These are phyloP conservation scores for Arizona elegans DNA, from an alignment of 2,113 vertebrate genomes.

Conservation along the genomic window DNA sequence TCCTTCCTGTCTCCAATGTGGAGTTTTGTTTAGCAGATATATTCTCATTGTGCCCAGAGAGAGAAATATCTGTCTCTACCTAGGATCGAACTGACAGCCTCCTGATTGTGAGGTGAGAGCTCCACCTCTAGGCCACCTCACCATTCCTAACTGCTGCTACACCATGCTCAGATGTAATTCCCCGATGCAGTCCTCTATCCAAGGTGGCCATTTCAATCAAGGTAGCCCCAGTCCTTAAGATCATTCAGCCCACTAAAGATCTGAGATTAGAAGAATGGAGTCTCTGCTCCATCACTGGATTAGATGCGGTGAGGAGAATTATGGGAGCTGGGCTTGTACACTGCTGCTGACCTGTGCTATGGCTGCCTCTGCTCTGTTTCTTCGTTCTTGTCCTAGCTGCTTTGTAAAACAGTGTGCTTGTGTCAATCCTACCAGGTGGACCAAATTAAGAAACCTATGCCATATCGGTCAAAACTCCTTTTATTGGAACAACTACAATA, in stretches of 20 bases:
- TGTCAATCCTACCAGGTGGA: neutral
- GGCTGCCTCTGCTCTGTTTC: neutral
- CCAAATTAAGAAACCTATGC: neutral
- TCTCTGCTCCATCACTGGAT: neutral
- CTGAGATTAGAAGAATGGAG: neutral
- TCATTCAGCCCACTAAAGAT: neutral
- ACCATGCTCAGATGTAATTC: neutral
- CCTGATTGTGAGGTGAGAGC: too few relatives aligned
- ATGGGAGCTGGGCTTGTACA: neutral
- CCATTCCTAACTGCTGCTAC: neutral
- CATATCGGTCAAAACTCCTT: neutral
- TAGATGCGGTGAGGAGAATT: neutral
- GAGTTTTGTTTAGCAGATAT: too few relatives aligned
- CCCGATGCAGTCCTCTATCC: neutral
- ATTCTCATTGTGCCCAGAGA: too few relatives aligned
- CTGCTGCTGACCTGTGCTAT: neutral
- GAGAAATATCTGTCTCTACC: too few relatives aligned
- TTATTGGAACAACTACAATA: neutral
- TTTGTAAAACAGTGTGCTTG: neutral
- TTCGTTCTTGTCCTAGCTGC: neutral
- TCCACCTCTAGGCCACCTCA: too few relatives aligned
- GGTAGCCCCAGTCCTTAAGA: neutral
- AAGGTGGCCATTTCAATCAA: neutral
- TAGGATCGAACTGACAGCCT: too few relatives aligned
- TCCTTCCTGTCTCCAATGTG: too few relatives aligned